Evolutionary conservation across 2,888 invertebrate genomes (phyloP), one percentile per base, ranked within the genome.

Genomic region (Lomographa bimaculata): DNA sequence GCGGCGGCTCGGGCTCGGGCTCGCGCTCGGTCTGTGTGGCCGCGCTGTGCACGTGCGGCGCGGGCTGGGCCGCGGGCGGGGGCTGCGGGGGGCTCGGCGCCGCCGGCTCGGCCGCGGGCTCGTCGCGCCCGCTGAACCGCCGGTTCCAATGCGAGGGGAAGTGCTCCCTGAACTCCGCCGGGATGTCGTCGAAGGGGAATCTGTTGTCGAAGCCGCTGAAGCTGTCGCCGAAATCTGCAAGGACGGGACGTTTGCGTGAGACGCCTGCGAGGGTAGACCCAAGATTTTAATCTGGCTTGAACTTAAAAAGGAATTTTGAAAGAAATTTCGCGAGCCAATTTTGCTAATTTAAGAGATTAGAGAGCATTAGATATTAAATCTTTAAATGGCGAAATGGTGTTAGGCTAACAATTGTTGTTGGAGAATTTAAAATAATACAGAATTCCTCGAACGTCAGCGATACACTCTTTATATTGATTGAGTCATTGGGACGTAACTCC

Each of bases 111-210:
- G 64, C 64, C 29, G 71, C 73, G 23, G 62, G 63, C 35, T 82
- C 79, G 38, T 84, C 79, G 32, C 76, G 71, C 8, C 76, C 50
- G 45, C 78, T 67, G 67, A 79, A 85, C 55, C 79, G 66, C 41
- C 83, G 72, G 62, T 78, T 79, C 84, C 83, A 87, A 66, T 80
- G 79, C 54, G 82, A 69, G 7, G 89, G 84, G 53, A 84, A 83
- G 63, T 85, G 87, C 46, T 87, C 87, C 62, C 86, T 75, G 68
- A 86, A 90, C 63, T 86, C 87, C 35, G 84, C 63, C 34, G 87
- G 89, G 58, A 90, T 87, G 60, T 90, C 90, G 76, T 89, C 86
- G 66, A 89, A 90, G 9, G 86, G 89, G 53, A 89, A 89, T 75
- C 89, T 85, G n/a, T n/a, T n/a, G 66, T 89, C 83, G 71, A 91